Base-by-base conservation (phyloP, 2,888 invertebrate genomes). In the Creontiades dilutus region DNA sequence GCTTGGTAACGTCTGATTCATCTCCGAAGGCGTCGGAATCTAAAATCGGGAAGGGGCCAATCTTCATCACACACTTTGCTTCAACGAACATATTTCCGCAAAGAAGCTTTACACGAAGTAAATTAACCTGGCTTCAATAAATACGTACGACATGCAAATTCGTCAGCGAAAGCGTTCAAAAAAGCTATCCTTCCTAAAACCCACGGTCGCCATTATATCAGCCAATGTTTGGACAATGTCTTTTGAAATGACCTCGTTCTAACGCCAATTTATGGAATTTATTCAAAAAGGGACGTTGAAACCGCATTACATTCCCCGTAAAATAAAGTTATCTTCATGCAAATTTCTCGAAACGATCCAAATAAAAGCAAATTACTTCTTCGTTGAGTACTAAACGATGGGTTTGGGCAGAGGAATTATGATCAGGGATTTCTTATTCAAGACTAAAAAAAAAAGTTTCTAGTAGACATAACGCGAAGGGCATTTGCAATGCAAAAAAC, bases 351-450 rank as follows among this genome's bases (percentile, higher is more conserved):
- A 14, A 75, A 47, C 46, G 68, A 12, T 61, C 37, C 28, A 75
- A 86, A 86, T 86, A 75, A 86, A 86, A 86, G 86, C 86, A 86
- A 86, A 86, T 86, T 86, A 86, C 75, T 68, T 86, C 86, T 19
- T 75, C 47, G 75, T 86, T 68, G 75, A 86, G 48, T 47, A 75
- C 86, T 75, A 86, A 86, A 86, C 86, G 86, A 86, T 86, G 47
- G 86, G 86, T 68, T 5, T 48, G 86, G 23, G 14, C 23, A 13
- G 75, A 75, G 27, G 75, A 75, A 75, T 86, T 86, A 86, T 75
- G 86, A 75, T 86, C 86, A 46, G n/a, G 86, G 48, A 75, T 75
- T 61, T 7, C 75, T 28, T 86, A 86, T 75, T 47, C 47, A 47
- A 86, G 75, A 37, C 76, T 86, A 7, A 46, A 68, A 75, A n/a